Percentiles rank a stretch among this genome's conserved stretches.
These are phyloP conservation scores for Harpalus rubripes DNA, from an alignment of 2,888 invertebrate species.

Conservation along the genomic window DNA sequence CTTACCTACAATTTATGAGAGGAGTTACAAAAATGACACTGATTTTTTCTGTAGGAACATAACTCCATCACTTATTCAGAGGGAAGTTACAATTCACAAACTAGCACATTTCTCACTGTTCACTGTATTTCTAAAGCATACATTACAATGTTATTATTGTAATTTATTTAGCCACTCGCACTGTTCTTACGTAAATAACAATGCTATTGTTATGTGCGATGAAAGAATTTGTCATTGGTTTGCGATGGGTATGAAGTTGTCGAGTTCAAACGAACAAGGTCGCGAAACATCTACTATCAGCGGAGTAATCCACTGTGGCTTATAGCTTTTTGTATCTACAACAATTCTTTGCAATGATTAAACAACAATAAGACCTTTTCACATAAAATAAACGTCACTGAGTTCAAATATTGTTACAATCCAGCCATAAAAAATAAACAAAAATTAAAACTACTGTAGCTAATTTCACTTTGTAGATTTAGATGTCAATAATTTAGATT, in stretches of 20 bases:
- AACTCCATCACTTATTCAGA: slow-evolving; percentile 61
- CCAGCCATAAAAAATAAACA: background rate
- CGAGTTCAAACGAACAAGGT: slow-evolving; percentile 67
- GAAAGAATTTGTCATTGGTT: slow-evolving; percentile 66
- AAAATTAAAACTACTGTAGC: background rate
- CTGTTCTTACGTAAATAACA: slow-evolving; percentile 68
- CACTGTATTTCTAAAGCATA: slow-evolving; percentile 16
- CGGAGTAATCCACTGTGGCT: slow-evolving; percentile 25
- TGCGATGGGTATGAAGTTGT: slow-evolving; percentile 62
- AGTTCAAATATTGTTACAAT: background rate
- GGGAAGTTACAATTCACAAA: slow-evolving; percentile 27
- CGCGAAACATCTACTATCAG: slow-evolving; percentile 23
- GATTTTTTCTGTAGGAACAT: slow-evolving; percentile 42
- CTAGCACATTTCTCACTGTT: slow-evolving; percentile 51
- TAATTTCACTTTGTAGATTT: background rate
- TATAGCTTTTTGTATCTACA: background rate
- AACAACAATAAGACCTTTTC: background rate
- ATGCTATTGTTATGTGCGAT: slow-evolving; percentile 67
- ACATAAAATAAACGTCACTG: background rate
- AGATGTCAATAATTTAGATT: background rate
- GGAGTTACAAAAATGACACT: slow-evolving; percentile 55
- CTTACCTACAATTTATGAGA: slow-evolving; percentile 60
- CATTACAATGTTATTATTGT: slow-evolving; percentile 32
- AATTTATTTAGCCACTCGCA: slow-evolving; percentile 63
- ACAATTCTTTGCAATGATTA: background rate